Base-by-base conservation (phyloP, 2,797 vertebrate genomes). In the Decapterus maruadsi region DNA sequence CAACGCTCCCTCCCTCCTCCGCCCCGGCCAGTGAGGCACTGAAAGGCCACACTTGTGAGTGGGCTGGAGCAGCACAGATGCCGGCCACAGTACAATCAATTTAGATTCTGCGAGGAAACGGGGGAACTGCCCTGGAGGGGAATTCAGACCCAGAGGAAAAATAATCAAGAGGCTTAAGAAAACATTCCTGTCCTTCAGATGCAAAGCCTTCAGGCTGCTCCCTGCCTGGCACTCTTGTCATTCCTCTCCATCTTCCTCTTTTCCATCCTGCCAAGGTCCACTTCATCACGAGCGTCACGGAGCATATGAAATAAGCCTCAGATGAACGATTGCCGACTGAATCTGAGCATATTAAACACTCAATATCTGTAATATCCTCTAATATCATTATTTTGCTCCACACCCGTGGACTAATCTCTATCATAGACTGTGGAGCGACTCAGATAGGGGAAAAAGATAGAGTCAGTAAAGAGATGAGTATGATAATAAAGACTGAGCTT, bases 391-490 rank as follows among this genome's bases (percentile, higher is more conserved):
- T 82, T 85, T 81, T 50, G 43, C 61, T 53, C 65, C 42, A 46
- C 56, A 72, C 6, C 56, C 45, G 38, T 55, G 54, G 26, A 72
- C 36, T 83, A 55, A 80, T 84, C 66, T 80, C 69, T 67, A 29
- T 75, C 64, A 54, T 6, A 62, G 71, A 48, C 50, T 64, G 54
- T 50, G 57, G 69, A 75, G 58, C n/a, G 19, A 70, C 54, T 75
- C 58, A 31, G 48, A 71, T 64, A 48, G 54, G 42, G 4, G 48
- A 6, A 53, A 80, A 69, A 69, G 54, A 71, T 77, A 29, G 51
- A 82, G 75, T 72, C 72, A 78, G 75, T 83, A 78, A 87, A 81
- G 71, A 86, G 65, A 82, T 80, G 65, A 80, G 77, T 56, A 59
- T 74, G 68, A 84, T 88, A 60, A 86, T 82, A 71, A 85, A 66